Conservation (phyloP, 2,888 invertebrate species). For the Heliconius sara region DNA sequence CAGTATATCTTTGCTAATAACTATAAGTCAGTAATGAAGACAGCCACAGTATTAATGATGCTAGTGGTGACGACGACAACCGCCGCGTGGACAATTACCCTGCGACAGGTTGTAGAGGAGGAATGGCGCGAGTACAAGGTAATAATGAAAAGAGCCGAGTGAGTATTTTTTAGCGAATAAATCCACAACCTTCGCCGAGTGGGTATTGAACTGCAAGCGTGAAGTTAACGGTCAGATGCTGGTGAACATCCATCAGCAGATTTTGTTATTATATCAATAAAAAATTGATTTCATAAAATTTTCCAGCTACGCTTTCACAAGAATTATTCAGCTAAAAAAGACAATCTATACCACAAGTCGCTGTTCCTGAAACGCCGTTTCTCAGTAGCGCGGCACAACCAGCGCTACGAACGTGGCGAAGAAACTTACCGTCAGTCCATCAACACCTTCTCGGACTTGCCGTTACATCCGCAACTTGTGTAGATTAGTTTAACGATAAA, state of each 20-base stretch:
- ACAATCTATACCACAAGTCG: slow-evolving; percentile 93
- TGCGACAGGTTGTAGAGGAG: background rate
- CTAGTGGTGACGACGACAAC: slow-evolving; percentile 73
- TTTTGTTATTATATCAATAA: no score
- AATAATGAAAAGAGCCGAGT: background rate
- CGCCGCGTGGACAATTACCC: background rate
- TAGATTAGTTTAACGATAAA: background rate
- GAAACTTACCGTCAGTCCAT: slow-evolving; percentile 87
- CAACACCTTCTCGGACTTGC: slow-evolving; percentile 94
- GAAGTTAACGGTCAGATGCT: no score
- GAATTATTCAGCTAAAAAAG: slow-evolving; percentile 89
- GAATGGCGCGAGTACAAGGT: slow-evolving; percentile 18
- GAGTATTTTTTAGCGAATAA: no score
- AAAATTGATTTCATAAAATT: background rate
- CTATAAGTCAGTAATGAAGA: background rate
- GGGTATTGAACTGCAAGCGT: no score
- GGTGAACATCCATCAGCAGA: no score
- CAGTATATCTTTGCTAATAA: background rate
- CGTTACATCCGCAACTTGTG: slow-evolving; percentile 72
- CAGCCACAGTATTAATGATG: slow-evolving; percentile 53
- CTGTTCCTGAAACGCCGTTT: slow-evolving; percentile 94
- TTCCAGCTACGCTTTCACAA: slow-evolving; percentile 84
- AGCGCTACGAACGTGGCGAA: slow-evolving; percentile 86
- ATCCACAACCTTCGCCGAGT: no score
- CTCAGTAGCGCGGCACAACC: slow-evolving; percentile 93